Evolutionary conservation across 2,797 vertebrate species (phyloP), one percentile per base, ranked within the genome.

Genomic region (Chelon labrosus): DNA sequence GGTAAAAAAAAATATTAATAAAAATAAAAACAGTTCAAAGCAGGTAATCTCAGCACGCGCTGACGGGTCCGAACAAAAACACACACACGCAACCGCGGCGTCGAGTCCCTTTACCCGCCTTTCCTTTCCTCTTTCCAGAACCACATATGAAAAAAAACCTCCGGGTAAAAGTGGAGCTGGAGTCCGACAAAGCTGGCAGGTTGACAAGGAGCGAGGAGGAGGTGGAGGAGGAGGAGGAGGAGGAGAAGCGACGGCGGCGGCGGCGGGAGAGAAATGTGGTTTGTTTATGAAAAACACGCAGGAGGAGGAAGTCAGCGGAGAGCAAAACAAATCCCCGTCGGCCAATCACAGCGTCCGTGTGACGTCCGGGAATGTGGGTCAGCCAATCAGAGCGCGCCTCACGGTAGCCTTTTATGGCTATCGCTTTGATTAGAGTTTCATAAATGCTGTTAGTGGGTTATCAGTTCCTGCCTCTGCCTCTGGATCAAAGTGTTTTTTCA

Each of bases 261-360:
- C 72, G 66, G 79, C 60, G 60, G 70, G 60, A 85, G 70, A 82
- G 87, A 86, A 79, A 76, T 83, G 58, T 62, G 75, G 81, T 91
- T 93, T 94, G 92, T 94, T 95, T 94, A 94, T 88, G 85, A 91
- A 92, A 49, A 91, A 86, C 91, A 90, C 84, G 63, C 75, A 84
- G 70, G 4, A 77, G 64, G 77, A 92, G 92, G 90, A 94, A 92
- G 88, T 91, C 75, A 84, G 78, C 60, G 58, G 73, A 78, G 67
- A 73, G 83, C 88, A 91, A 93, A 95, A 94, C 92, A 93, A 92
- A 92, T 49, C 79, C 39, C 47, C 0, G 13, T 17, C 55, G 37
- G 62, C 95, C 93, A 95, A 95, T 95, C 25, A 71, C 42, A 88
- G 49, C 17, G 3, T 0, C 20, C 14, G 7, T 22, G 54, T 75